Evolutionary conservation across 2,888 invertebrate genomes (phyloP), one percentile per base, ranked within the genome.

Genomic region (Spodoptera exigua): DNA sequence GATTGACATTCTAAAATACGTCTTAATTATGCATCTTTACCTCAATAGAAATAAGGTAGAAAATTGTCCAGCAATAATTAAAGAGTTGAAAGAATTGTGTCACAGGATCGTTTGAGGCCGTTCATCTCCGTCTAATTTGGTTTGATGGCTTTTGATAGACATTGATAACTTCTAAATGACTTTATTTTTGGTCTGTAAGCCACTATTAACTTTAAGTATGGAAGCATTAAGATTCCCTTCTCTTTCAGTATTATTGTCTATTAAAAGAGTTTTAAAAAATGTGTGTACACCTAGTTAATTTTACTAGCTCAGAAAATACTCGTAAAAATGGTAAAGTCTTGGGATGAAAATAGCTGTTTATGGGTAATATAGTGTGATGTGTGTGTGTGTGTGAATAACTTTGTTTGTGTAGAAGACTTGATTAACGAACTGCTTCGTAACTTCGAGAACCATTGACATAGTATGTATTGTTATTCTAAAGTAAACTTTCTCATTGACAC

Each of bases 101-200:
- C 84, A 81, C 62, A 82, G 78, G 78, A 83, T 83, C 76, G 78
- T 76, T 76, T 59, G 67, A 58, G 58, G 43, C 48, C 78, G 77
- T 79, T 75, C 79, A 68, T 78, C 73, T 81, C 65, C 59, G 69
- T 85, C 83, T 88, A 86, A 83, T 82, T 84, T 79, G 61, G 81
- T 79, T 83, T 84, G 87, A 84, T 79, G 84, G 74, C 73, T 62
- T 63, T 65, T 85, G 87, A 88, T 83, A 74, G 83, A 77, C 80
- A 78, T 81, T 82, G 79, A 83, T 74, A 77, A 47, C 51, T 76
- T 76, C 68, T 75, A 74, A 82, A 79, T 76, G 71, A 62, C 59
- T 76, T 76, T 84, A 84, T 84, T 82, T 84, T 81, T 76, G 74
- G 80, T 37, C 51, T 18, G 37, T 62, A 76, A 67, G 66, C 70